These are phyloP conservation scores for Sebastes trivittatus DNA, from an alignment of 2,797 vertebrate species.

Conservation along the genomic window DNA sequence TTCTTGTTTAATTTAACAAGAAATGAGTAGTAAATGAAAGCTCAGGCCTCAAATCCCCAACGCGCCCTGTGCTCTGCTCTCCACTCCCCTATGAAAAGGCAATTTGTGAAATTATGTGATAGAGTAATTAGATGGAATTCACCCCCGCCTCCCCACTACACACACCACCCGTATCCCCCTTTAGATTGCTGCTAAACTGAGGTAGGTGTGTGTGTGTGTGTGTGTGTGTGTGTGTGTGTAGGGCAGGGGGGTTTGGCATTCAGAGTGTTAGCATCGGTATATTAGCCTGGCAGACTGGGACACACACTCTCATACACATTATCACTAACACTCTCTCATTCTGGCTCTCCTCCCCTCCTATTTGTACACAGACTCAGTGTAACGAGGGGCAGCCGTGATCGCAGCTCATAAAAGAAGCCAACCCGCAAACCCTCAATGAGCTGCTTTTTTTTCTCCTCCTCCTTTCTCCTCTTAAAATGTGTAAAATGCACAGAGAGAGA, in stretches of 20 bases:
- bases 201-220: conserved; percentile 3
- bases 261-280: conserved; percentile 74
- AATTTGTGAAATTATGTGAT: conserved; percentile 99
- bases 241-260: conserved; percentile 46
- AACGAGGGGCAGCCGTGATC: conserved; percentile 93
- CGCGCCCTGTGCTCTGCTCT: conserved; percentile 91
- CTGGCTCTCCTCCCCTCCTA: conserved; percentile 91
- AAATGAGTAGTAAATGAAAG: conserved; percentile 97
- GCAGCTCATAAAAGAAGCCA: conserved; percentile 91
- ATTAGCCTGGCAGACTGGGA: conserved; percentile 85
- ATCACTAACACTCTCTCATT: conserved; percentile 66
- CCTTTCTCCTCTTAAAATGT: conserved; percentile 79
- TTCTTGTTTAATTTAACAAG: conserved; percentile 99
- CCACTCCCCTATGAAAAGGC: conserved; percentile 95
- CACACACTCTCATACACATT: conserved; percentile 69
- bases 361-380: conserved; percentile 93
- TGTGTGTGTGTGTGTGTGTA: background rate
- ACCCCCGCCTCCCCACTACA: conserved; percentile 58
- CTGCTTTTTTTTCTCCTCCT: conserved; percentile 34
- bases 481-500: conserved; percentile 71
- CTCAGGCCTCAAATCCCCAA: conserved; percentile 91
- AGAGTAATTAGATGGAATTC: conserved; percentile 98
- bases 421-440: conserved; percentile 88
- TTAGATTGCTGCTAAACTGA: conserved; percentile 89
- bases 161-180: conserved; percentile 58